Base-by-base conservation (phyloP, 1,140 invertebrate genomes). In the Mercenaria mercenaria region DNA sequence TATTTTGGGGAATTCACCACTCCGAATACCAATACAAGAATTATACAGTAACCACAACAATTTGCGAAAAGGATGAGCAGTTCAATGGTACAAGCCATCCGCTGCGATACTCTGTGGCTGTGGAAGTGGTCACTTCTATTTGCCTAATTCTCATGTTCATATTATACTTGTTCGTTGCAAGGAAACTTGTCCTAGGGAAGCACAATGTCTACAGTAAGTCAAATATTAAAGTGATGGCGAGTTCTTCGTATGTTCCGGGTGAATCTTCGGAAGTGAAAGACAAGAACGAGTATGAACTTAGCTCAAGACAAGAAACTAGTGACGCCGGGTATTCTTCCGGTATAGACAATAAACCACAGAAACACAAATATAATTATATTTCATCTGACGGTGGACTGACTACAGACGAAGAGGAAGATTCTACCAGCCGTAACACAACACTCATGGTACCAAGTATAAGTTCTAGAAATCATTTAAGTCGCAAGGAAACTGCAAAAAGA, bases 11-110 rank as follows among this genome's bases (percentile, higher is more conserved):
- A 1, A 64, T 47, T 4, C 4, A 69, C 23, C 56, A 56, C 50
- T 43, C 59, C 1, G 43, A 37, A 0, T 23, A 26, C 3, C 6
- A 8, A 1, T 88, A 80, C 41, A 67, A 67, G 3, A 37, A 72
- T 13, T 3, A 1, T 0, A 69, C 29, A n/a, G 52, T 88, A 20
- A 79, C 34, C 23, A 61, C 39, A 13, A 88, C 86, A 20, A 37
- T 80, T 34, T 88, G 86, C 41, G 86, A 88, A 80, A 88, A 79
- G 52, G 86, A 88, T 67, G 52, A 41, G 32, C 2, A 67, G n/a
- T n/a, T n/a, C n/a, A n/a, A n/a, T n/a, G n/a, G n/a, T n/a, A n/a
- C n/a, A n/a, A n/a, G n/a, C n/a, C 13, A 69, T 47, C 81, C 81
- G 1, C 34, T 84, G 2, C 37, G 6, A 20, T 84, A 84, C n/a